Base-by-base conservation (phyloP, 2,888 invertebrate genomes). In the Nephrotoma appendiculata region DNA sequence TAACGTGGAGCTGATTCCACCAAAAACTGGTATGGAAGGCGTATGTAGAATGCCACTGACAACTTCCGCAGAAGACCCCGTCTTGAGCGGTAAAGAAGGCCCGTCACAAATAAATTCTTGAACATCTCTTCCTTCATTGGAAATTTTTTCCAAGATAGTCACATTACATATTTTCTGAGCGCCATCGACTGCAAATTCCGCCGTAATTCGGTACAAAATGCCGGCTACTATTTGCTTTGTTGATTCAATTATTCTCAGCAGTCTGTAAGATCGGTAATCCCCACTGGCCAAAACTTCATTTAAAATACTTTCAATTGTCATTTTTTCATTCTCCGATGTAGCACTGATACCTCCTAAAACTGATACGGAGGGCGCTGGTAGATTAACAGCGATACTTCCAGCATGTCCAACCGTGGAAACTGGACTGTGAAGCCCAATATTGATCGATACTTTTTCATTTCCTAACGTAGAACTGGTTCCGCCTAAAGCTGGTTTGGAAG, bases 201-300 rank as follows among this genome's bases (percentile, higher is more conserved):
- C 93, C 88, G 93, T 92, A 84, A 96, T 93, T 89, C 92, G 93
- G 42, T 93, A 94, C 86, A 93, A 89, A 44, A 90, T 89, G 31
- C 95, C 95, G 85, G 93, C 91, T 5, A 94, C 93, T 11, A 94
- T 89, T 90, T 94, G 92, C 41, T 90, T 90, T 0, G 92, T 90
- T 9, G 93, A 93, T 1, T 92, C 91, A 86, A 91, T 90, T 6
- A 94, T 89, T 86, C 92, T 89, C 15, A 71, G 9, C 31, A 71
- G 31, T 31, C 31, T 71, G 31, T 71, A 71, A 0, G 71, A 71
- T 31, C 31, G 19, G 11, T 71, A 71, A 71, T 71, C 71, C 7
- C 71, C 31, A 31, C 31, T 31, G 1, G 31, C 31, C 11, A 71
- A 71, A 9, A 71, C 9, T 4, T 12, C 71, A 31, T 71, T 71